Evolutionary conservation across 1,140 invertebrate species (phyloP).

Genomic region (Neoseiulus cucumeris): DNA sequence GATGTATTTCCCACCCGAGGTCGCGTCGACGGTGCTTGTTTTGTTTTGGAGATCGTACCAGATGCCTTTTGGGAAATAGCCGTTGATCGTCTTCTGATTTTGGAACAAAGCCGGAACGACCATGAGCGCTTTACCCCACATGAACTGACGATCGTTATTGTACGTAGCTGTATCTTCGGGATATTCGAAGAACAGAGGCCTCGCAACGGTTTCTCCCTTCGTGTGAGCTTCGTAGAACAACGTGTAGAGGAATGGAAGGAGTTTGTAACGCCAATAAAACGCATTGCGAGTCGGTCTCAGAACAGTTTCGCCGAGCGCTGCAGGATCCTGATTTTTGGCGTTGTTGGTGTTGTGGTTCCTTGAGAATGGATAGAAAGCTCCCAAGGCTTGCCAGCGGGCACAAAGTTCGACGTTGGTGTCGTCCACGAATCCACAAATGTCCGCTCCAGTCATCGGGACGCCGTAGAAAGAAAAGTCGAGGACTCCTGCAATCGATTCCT

Average conservation of each 20-base stretch:
- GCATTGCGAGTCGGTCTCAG: not conserved
- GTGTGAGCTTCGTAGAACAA: too few relatives aligned
- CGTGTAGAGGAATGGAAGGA: conserved; percentile 57
- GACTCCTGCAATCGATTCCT: conserved; percentile 25
- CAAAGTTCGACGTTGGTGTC: conserved; percentile 37
- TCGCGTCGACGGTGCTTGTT: conserved; percentile 4
- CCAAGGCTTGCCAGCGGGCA: conserved; percentile 53
- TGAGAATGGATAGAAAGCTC: conserved; percentile 39
- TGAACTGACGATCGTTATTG: conserved; percentile 20
- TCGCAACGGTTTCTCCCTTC: conserved; percentile 22
- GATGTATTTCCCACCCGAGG: not conserved
- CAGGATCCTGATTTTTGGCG: conserved; percentile 24
- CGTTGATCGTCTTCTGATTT: not conserved
- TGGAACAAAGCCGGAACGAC: conserved; percentile 26
- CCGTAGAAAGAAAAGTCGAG: conserved; percentile 62
- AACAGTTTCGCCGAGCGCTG: not conserved
- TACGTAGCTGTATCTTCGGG: conserved; percentile 17
- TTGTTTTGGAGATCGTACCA: conserved; percentile 19
- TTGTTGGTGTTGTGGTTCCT: conserved; percentile 60
- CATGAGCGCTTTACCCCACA: conserved; percentile 23
- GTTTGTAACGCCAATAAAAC: conserved; percentile 36
- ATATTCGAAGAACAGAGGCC: conserved; percentile 29
- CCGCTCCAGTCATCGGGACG: conserved; percentile 29
- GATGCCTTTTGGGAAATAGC: conserved; percentile 16
- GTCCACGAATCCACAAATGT: conserved; percentile 27